A percentile compares a stretch with the other conserved stretches of the same genome.
Conservation (phyloP, 2,888 invertebrate species). For the Drosophila hawaiiensis region DNA sequence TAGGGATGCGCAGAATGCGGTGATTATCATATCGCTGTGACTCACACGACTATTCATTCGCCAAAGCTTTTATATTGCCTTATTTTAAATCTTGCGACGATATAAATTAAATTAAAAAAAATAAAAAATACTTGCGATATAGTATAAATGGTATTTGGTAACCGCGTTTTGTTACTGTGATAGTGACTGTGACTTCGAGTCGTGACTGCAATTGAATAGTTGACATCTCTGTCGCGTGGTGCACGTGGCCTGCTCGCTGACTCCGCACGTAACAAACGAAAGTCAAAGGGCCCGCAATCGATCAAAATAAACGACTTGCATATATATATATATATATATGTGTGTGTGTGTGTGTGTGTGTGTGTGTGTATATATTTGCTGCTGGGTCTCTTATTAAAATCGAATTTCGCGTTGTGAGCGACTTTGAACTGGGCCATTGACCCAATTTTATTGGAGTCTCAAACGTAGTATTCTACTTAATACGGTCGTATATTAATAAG, state of each 20-base stretch:
- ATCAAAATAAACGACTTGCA: conserved; percentile 30
- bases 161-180: background rate
- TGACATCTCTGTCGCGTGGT: conserved; percentile 49
- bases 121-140: background rate
- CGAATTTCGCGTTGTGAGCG: conserved; percentile 26
- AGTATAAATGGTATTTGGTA: background rate
- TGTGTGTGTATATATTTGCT: too few relatives aligned
- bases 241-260: conserved; percentile 57
- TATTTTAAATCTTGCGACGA: background rate
- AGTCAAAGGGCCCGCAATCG: conserved; percentile 60
- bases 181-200: conserved; percentile 3
- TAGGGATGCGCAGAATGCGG: conserved; percentile 20
- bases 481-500: background rate
- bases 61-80: background rate
- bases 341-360: too few relatives aligned
- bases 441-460: conserved; percentile 53
- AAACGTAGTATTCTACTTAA: conserved; percentile 4
- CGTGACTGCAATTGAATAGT: conserved; percentile 1
- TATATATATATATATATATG: background rate
- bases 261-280: conserved; percentile 62
- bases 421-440: conserved; percentile 78
- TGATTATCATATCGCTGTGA: conserved; percentile 12
- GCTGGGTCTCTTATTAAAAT: conserved; percentile 13
- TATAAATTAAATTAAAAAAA: too few relatives aligned
- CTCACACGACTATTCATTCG: background rate